Conservation (phyloP, 2,888 invertebrate genomes). For the Dynastes hyllus region DNA sequence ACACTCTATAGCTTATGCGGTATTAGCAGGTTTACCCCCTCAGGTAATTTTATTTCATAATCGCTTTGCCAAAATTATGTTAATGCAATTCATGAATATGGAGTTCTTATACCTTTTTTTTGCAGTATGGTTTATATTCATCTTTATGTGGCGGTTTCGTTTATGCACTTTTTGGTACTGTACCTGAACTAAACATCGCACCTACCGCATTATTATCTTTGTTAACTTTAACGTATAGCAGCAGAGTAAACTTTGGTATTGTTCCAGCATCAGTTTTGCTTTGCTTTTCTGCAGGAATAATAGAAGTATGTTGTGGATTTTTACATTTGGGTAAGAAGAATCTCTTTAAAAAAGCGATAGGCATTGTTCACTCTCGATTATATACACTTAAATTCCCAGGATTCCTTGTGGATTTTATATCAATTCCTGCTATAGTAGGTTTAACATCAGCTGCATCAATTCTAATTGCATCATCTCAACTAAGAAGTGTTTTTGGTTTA, state of each 20-base stretch:
- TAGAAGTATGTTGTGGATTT: slow-evolving; percentile 78
- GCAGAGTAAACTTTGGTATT: slow-evolving; percentile 68
- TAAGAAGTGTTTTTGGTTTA: slow-evolving; percentile 80
- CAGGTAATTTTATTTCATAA: slow-evolving; percentile 75
- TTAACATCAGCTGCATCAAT: slow-evolving; percentile 86
- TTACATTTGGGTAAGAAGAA: slow-evolving; percentile 76
- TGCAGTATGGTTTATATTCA: slow-evolving; percentile 89
- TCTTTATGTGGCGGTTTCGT: slow-evolving; percentile 85
- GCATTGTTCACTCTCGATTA: too few species aligned
- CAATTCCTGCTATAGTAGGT: slow-evolving; percentile 82
- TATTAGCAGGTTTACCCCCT: slow-evolving; percentile 89
- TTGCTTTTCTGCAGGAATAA: slow-evolving; percentile 79
- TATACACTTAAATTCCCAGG: slow-evolving; percentile 69
- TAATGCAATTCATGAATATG: too few species aligned
- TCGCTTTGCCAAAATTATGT: too few species aligned
- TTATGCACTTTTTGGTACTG: slow-evolving; percentile 85
- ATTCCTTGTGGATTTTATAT: slow-evolving; percentile 83
- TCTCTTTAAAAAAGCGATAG: background rate
- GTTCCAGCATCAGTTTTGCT: slow-evolving; percentile 78
- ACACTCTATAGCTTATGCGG: slow-evolving; percentile 93
- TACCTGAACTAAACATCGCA: slow-evolving; percentile 78
- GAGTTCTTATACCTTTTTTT: slow-evolving; percentile 53
- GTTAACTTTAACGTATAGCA: slow-evolving; percentile 80
- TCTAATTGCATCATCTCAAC: slow-evolving; percentile 83
- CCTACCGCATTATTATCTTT: slow-evolving; percentile 87